A percentile compares a stretch with the other conserved stretches of the same genome.
Conservation (phyloP, 92 coral and sea anemone species). For the Umimayanthus kanabou region DNA sequence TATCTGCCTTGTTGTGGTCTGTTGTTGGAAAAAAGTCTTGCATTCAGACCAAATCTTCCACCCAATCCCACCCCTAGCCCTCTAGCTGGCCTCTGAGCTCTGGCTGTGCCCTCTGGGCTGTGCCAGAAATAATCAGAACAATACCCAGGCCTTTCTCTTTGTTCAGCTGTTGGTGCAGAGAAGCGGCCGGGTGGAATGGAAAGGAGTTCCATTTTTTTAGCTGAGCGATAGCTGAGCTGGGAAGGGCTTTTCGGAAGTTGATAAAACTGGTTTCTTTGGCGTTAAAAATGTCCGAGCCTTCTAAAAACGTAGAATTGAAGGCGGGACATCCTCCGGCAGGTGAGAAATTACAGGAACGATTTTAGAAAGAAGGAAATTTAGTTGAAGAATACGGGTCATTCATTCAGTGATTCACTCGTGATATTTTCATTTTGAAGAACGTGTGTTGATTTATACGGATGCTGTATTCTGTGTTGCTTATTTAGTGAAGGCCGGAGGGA, state of each 20-base stretch:
- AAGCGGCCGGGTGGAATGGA: slow-evolving; percentile 13
- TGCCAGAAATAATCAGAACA: slow-evolving; percentile 16
- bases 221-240: background rate
- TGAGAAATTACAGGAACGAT: slow-evolving; percentile 19
- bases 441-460: background rate
- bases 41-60: too few species aligned
- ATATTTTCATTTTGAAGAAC: background rate
- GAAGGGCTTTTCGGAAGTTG: background rate
- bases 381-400: background rate
- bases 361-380: background rate
- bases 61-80: too few species aligned
- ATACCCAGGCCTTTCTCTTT: slow-evolving; percentile 42
- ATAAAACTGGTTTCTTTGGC: background rate
- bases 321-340: slow-evolving; percentile 99
- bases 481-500: slow-evolving; percentile 97
- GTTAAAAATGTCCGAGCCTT: slow-evolving; percentile 69
- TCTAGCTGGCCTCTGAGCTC: too few species aligned
- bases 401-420: slow-evolving; percentile 5
- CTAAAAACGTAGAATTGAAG: slow-evolving; percentile 75
- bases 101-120: too few species aligned
- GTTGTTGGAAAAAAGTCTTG: too few species aligned
- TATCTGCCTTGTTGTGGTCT: too few species aligned
- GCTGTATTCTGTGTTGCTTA: background rate
- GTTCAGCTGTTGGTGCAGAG: slow-evolving; percentile 52
- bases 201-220: background rate